Evolutionary conservation across 2,797 vertebrate genomes (phyloP), one percentile per base, ranked within the genome.

Genomic region (Myripristis murdjan): DNA sequence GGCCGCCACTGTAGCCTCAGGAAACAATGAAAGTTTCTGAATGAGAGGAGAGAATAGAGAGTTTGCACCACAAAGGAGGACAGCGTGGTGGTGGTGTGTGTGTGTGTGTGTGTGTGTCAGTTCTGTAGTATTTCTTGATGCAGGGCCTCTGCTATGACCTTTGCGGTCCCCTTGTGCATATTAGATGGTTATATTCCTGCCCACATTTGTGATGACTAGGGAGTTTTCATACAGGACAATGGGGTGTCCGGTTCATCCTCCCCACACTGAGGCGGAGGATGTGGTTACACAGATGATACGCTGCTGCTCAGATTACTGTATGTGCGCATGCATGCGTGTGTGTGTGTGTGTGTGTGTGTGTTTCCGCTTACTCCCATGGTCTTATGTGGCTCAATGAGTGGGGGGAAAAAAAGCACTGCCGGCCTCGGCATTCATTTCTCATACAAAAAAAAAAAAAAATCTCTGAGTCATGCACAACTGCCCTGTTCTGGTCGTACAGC

Each of bases 101-200:
- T 31, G n/a, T n/a, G n/a, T n/a, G n/a, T 78, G 16, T 26, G 33
- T 6, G 26, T 35, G 23, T 9, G 49, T 65, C 46, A 24, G 46
- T 62, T 72, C n/a, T 58, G 60, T 49, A 18, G 65, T 28, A 64
- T 73, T 43, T 61, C 64, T 67, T 48, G 58, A 24, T 70, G 60
- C 70, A 28, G 1, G 22, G 31, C 53, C 49, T 46, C 43, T 43
- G 59, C 70, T 70, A 0, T 81, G 89, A 89, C 89, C 89, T 92
- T 53, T 85, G 80, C 8, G 6, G 72, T 88, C 65, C 70, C 86
- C 76, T 83, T 81, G 85, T 81, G 84, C 83, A 83, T 90, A 89
- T 88, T 90, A 85, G 87, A 86, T 91, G 89, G 53, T 87, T 82
- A 89, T 86, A 86, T 88, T 89, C 43, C 63, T 85, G 77, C 84